Evolutionary conservation across 2,113 vertebrate species (phyloP), one percentile per base, ranked within the genome.

Genomic region (Lepidothrix coronata): DNA sequence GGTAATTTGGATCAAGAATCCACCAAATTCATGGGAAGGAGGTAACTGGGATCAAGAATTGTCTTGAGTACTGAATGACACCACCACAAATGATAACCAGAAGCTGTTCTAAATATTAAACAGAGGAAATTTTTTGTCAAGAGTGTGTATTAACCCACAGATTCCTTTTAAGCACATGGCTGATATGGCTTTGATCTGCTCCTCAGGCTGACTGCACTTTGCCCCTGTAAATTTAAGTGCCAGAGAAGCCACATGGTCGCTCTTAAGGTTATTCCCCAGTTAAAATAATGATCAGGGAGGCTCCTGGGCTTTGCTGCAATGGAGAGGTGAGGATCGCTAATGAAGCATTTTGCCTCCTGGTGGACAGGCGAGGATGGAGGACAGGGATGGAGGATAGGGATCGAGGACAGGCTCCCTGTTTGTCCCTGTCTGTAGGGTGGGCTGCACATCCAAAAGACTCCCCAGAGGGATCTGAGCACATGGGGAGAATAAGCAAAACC

Each of bases 301-400:
- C 74, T 89, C 48, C 66, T 48, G 48, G 14, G n/a, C 89, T 91
- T 65, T 61, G 16, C 33, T 88, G 76, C 66, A 5, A 0, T 12
- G 24, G 20, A 35, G 80, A 81, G 92, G 52, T 55, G 72, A 46
- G 54, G 57, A 74, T 88, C 27, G 2, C 61, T 85, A 35, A 67
- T 24, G 55, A 93, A 88, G 61, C 55, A 22, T 59, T 98, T 97
- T 97, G 97, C 97, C 98, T 97, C 97, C 98, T 98, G 24, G 97
- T 96, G 91, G 95, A 92, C 37, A 72, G 52, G 49, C 37, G 76
- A 87, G 83, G 75, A 58, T 91, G 43, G 49, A 89, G 95, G 72
- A 71, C 46, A 57, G 65, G 88, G 28, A 31, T 30, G 39, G 39
- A 65, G 62, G 28, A 8, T 4, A 65, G 81, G 66, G 57, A 76